Evolutionary conservation across 2,888 invertebrate species (phyloP), one percentile per base, ranked within the genome.

Genomic region (Catocala sponsa): DNA sequence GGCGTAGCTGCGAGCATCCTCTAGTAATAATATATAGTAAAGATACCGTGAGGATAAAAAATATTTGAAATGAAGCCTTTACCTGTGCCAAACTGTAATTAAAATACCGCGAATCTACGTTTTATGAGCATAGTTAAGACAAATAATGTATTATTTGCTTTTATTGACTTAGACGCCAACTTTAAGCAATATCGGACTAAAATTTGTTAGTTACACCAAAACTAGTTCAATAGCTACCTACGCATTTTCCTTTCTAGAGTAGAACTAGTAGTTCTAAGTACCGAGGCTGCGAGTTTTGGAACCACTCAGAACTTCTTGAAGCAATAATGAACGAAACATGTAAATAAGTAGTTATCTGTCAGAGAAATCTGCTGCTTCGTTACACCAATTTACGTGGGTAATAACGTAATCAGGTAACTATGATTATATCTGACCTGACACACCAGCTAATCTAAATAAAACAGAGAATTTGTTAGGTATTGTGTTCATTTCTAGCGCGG

Each of bases 351-450:
- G 13, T 41, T 56, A 70, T 70, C 70, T 49, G 13, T 32, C 41
- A 58, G 57, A 53, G 55, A 71, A 61, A 71, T 71, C 60, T 55
- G 47, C 41, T 55, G 35, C 63, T 59, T 51, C 48, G 53, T 58
- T 56, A 68, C 71, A 63, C 38, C 47, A 58, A 61, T 57, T 55
- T n/a, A 10, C 47, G 47, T 63, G 53, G 46, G 63, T 50, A 63
- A 71, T 63, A 56, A 46, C 63, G 67, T 70, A 55, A 60, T 52
- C 35, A 38, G 2, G 46, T 38, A 67, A 52, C 38, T 25, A 57
- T 59, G 48, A 50, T 72, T 51, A 59, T 42, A 72, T 70, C 55
- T 60, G 50, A 49, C 62, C 66, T 44, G 56, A 60, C 63, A 57
- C 63, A 4, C 25, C 9, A 9, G 9, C 42, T 69, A 63, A 69